Percentiles rank a stretch among this genome's conserved stretches.
These are phyloP conservation scores for Corythornis madagascariensis DNA, from an alignment of 2,113 vertebrate genomes.

Conservation along the genomic window DNA sequence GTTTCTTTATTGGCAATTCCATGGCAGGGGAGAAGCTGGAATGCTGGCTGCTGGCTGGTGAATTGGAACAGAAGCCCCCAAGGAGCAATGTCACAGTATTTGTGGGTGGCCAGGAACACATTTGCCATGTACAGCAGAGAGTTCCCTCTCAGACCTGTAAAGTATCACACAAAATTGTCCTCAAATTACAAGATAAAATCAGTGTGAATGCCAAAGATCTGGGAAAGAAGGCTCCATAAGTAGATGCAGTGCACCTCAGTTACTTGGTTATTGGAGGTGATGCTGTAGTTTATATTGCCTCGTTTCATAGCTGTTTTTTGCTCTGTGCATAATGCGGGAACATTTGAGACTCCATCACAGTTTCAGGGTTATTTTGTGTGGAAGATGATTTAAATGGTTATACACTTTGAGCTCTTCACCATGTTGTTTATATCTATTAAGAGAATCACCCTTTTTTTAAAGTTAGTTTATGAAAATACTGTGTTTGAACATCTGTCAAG, in stretches of 20 bases:
- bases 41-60: neutral
- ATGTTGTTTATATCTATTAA: constrained; percentile 68
- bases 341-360: neutral
- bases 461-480: constrained; percentile 70
- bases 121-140: neutral
- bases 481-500: constrained; percentile 73
- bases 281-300: neutral
- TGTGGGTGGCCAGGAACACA: neutral
- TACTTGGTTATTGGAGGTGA: neutral
- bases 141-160: neutral
- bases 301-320: neutral
- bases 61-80: neutral
- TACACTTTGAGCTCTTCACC: constrained; percentile 51
- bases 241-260: neutral
- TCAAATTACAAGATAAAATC: neutral
- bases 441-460: constrained; percentile 33
- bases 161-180: neutral
- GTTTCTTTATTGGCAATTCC: neutral
- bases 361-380: neutral
- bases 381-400: constrained; percentile 8
- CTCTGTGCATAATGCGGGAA: neutral
- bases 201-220: neutral
- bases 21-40: neutral
- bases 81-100: neutral
- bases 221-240: neutral